These are phyloP conservation scores for Pachyramphus minor DNA, from an alignment of 2,113 vertebrate genomes.

Conservation along the genomic window DNA sequence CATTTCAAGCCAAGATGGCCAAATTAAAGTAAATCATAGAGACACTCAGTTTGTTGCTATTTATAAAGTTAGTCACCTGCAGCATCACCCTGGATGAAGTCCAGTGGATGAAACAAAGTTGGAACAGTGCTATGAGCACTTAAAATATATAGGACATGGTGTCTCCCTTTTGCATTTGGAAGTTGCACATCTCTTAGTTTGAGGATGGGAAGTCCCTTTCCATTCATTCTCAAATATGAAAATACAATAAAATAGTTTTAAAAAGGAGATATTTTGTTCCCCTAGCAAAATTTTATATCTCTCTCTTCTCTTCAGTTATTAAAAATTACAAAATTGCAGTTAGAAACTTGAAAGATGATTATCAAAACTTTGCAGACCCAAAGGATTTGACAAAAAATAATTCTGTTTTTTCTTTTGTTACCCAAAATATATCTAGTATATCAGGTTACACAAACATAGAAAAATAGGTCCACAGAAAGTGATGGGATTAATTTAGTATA, in stretches of 20 bases:
- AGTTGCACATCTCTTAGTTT: background rate
- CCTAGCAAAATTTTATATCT: background rate
- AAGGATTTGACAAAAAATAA: background rate
- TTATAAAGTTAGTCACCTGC: constrained; percentile 41
- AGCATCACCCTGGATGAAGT: background rate
- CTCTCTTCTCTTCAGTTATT: background rate
- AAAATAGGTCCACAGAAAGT: background rate
- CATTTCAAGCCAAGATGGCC: background rate
- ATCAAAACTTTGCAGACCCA: background rate
- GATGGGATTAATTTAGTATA: background rate
- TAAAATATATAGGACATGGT: background rate
- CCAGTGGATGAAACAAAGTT: background rate
- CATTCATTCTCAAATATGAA: background rate
- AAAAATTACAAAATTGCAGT: background rate
- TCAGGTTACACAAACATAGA: background rate
- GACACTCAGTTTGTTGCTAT: background rate
- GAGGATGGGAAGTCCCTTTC: background rate
- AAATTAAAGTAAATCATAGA: background rate
- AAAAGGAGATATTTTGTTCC: background rate
- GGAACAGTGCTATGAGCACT: background rate
- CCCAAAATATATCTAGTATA: background rate
- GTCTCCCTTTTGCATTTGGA: background rate
- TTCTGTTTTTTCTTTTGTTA: background rate
- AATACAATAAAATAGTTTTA: background rate
- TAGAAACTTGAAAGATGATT: background rate